phyloP scores from a whole-genome alignment of 2,888 invertebrate genomes.

The Allophyes oxyacanthae region DNA sequence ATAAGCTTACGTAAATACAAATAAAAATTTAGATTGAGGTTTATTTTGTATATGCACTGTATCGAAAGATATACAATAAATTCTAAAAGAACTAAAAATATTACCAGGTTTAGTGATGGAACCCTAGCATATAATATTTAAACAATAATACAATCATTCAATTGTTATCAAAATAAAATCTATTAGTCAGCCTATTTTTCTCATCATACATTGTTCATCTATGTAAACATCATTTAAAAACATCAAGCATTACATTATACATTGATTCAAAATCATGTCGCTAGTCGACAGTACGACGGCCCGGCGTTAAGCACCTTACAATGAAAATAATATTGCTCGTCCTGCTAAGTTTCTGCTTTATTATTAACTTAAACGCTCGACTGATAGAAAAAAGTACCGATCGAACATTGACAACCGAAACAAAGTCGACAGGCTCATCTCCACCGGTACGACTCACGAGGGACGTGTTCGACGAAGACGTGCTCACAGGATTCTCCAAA shows the following conservation, averaged over 20 bases:
- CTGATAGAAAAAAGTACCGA: constrained; percentile 65
- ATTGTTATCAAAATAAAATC: constrained; percentile 56
- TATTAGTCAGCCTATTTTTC: constrained; percentile 62
- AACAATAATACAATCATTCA: constrained; percentile 38
- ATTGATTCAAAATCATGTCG: constrained; percentile 60
- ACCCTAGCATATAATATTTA: constrained; percentile 37
- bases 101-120: constrained; percentile 16
- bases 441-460: constrained; percentile 62
- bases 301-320: constrained; percentile 57
- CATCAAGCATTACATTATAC: constrained; percentile 72
- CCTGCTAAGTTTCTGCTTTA: constrained; percentile 49
- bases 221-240: constrained; percentile 70
- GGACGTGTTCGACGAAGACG: constrained; percentile 57
- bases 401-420: constrained; percentile 56
- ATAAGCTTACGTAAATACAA: no score
- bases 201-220: constrained; percentile 67
- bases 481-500: constrained; percentile 52
- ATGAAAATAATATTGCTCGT: constrained; percentile 65
- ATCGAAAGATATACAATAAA: background rate
- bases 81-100: background rate
- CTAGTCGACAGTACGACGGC: constrained; percentile 65
- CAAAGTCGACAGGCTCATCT: constrained; percentile 54
- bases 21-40: no score
- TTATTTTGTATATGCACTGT: no score
- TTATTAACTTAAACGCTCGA: constrained; percentile 59